These are phyloP conservation scores for Caenorhabditis wallacei DNA, from an alignment of 2,888 invertebrate genomes.

Conservation along the genomic window DNA sequence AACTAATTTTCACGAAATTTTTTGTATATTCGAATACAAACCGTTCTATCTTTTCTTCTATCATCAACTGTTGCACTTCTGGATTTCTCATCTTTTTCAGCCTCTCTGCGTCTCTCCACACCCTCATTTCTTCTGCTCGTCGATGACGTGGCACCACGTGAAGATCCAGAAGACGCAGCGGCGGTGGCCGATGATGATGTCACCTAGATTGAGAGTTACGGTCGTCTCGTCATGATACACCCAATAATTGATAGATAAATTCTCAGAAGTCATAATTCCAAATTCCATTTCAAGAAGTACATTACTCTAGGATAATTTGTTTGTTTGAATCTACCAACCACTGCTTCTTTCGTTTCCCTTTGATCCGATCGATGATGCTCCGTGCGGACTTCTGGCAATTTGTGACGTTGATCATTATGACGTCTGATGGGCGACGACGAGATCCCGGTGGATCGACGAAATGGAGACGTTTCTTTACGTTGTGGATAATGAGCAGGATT, in stretches of 20 bases:
- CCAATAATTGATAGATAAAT: not conserved
- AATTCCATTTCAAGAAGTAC: conserved; percentile 2
- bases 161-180: conserved; percentile 19
- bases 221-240: conserved; percentile 29
- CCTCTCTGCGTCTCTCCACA: conserved; percentile 13
- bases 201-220: conserved; percentile 29
- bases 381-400: conserved; percentile 5
- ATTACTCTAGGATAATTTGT: conserved; percentile 15
- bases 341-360: conserved; percentile 27
- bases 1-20: too few relatives aligned
- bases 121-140: conserved; percentile 32
- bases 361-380: conserved; percentile 12
- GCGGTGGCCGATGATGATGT: conserved; percentile 8
- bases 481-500: conserved; percentile 44
- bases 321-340: conserved; percentile 36
- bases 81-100: not conserved
- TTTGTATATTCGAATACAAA: conserved; percentile 7
- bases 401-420: conserved; percentile 16
- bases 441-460: conserved; percentile 12
- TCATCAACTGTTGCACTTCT: not conserved
- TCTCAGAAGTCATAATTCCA: conserved; percentile 1
- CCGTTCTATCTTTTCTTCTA: conserved; percentile 6
- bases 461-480: not conserved
- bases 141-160: conserved; percentile 27
- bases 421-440: conserved; percentile 26